Base-by-base conservation (phyloP, 1,140 invertebrate genomes). In the Drosophila sp. region DNA sequence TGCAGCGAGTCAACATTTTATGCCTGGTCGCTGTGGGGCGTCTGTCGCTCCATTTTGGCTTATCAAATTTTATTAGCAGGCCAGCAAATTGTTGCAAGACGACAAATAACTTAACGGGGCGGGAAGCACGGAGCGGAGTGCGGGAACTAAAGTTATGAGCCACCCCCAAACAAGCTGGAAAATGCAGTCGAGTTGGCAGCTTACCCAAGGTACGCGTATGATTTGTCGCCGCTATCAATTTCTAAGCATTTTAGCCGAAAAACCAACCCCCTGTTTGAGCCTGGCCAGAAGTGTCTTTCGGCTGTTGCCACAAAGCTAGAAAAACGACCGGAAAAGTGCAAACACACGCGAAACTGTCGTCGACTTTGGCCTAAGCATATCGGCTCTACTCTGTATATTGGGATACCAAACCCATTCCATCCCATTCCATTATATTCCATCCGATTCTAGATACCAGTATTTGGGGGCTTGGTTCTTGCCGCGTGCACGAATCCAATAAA, bases 51-150 rank as follows among this genome's bases (percentile, higher is more conserved):
- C 80, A 83, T 80, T 83, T 83, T 86, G 78, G 83, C 83, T 87
- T 87, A 89, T 87, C 83, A 87, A 83, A 87, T 87, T 87, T 87
- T 89, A 89, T 89, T 87, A 83, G 83, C 79, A 69, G 83, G 64
- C 83, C 82, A 45, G 78, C 82, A 89, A 87, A 87, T 87, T 87
- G 82, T 82, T 72, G 63, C 70, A 72, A 72, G 63, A 86, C 83
- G 75, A 82, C 82, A 89, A 84, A 75, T 76, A 76, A 69, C 62
- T 79, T 71, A 71, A 3, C 43, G 6, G 40, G 2, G n/a, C 13
- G 14, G 13, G 27, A 5, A 7, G 27, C 27, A 16, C 0, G 0
- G n/a, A 14, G n/a, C 11, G 7, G 16, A 21, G n/a, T 7, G 32
- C n/a, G 18, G 21, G 18, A 4, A 21, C 38, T 34, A 43, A 43